Base-by-base conservation (phyloP, 2,113 vertebrate genomes). In the Eclectus roratus region DNA sequence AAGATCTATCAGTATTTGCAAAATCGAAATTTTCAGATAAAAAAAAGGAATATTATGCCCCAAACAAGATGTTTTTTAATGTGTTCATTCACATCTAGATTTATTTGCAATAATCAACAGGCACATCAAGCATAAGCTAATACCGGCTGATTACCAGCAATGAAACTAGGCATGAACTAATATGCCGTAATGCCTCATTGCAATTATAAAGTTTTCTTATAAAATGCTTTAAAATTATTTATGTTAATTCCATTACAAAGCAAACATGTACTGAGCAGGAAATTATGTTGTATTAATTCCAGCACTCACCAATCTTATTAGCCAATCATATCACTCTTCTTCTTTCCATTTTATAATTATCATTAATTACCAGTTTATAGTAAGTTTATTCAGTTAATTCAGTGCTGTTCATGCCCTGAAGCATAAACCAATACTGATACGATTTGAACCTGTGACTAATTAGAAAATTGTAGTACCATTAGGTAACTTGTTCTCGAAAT, bases 361-460 rank as follows among this genome's bases (percentile, higher is more conserved):
- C 90, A 95, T 93, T 97, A 98, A 98, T 98, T 98, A 96, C 90
- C 96, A 92, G 77, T 97, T 95, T 97, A 95, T 97, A 98, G 97
- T 97, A 95, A 96, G 96, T 97, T 98, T 98, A 98, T 97, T 98
- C 97, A 95, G 94, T 97, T 98, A 97, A 98, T 93, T 98, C 91
- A 96, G 80, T 88, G 77, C 69, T 94, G 96, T 95, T 96, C 96
- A 88, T 97, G 93, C 93, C 97, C 97, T 92, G 85, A 97, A 96
- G 87, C 93, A 89, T 92, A 96, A 95, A 96, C 89, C 91, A 97
- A 94, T 96, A 88, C 77, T 96, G 86, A 90, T 95, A 96, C 33
- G 31, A 93, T 95, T 97, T 93, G 95, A 97, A 97, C 91, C 76
- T 96, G 53, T 17, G 18, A 82, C 83, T 92, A 96, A 97, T 97